Conservation (phyloP, 2,113 vertebrate genomes). For the Saguinus imperator region DNA sequence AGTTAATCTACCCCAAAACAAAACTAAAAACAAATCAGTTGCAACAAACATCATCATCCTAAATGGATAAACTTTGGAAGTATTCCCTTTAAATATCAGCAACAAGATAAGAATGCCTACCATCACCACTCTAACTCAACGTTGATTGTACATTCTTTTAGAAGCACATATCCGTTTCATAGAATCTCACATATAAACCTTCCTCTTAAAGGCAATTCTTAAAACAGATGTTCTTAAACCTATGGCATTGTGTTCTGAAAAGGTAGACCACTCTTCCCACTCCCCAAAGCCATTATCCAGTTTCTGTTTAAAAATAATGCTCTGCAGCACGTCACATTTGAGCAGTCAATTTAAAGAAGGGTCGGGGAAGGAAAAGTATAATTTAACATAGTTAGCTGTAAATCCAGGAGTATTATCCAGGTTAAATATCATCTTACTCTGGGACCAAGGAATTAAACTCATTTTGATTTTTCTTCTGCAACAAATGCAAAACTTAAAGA, state of each 20-base stretch:
- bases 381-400: slow-evolving; percentile 59
- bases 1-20: neutral
- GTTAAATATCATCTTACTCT: slow-evolving; percentile 45
- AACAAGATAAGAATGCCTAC: neutral
- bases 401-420: slow-evolving; percentile 44
- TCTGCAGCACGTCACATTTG: neutral
- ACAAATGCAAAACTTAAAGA: slow-evolving; percentile 47
- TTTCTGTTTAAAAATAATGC: neutral
- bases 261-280: neutral
- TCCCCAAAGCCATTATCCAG: neutral
- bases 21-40: neutral
- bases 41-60: neutral
- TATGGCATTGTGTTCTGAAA: neutral
- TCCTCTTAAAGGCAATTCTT: neutral
- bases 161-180: neutral
- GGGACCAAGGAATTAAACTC: slow-evolving; percentile 54
- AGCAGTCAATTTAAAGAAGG: slow-evolving; percentile 7
- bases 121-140: neutral
- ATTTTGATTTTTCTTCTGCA: slow-evolving; percentile 62
- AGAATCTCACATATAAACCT: neutral
- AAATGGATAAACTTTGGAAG: neutral
- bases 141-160: neutral
- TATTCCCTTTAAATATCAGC: neutral
- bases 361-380: neutral
- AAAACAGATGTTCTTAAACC: neutral